Conservation (phyloP, 37 sponge, comb jelly and placozoan species). For the Crambe crambe region DNA sequence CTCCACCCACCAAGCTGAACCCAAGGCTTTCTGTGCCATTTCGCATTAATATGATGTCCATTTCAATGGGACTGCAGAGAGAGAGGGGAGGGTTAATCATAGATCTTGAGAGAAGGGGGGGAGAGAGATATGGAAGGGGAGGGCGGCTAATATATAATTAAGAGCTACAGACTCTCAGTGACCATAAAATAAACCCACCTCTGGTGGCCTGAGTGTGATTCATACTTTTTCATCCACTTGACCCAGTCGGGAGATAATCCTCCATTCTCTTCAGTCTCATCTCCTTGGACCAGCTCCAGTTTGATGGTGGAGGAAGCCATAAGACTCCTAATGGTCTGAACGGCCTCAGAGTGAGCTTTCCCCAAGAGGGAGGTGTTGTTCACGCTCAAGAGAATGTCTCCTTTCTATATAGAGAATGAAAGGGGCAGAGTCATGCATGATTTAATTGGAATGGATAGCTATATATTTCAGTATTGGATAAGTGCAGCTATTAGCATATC, state of each 20-base stretch:
- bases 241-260: constrained; percentile 71
- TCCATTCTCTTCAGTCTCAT: constrained; percentile 34
- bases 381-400: constrained; percentile 82
- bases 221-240: constrained; percentile 61
- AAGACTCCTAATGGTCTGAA: constrained; percentile 74
- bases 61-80: constrained; percentile 23
- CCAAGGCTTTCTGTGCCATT: constrained; percentile 64
- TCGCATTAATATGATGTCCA: constrained; percentile 32
- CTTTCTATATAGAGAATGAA: constrained; percentile 44
- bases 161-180: no score
- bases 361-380: constrained; percentile 61
- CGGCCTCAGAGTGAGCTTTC: constrained; percentile 79
- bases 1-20: constrained; percentile 93
- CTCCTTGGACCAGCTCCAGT: constrained; percentile 78
- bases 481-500: background rate
- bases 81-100: no score
- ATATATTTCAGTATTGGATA: background rate
- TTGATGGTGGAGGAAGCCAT: constrained; percentile 28
- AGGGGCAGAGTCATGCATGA: background rate
- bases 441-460: background rate
- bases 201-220: background rate
- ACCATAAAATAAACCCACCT: background rate
- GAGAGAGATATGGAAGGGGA: no score
- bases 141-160: no score
- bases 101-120: no score